A percentile compares a stretch with the other conserved stretches of the same genome.
Conservation (phyloP, 2,797 vertebrate genomes). For the Halcyon leucocephala region DNA sequence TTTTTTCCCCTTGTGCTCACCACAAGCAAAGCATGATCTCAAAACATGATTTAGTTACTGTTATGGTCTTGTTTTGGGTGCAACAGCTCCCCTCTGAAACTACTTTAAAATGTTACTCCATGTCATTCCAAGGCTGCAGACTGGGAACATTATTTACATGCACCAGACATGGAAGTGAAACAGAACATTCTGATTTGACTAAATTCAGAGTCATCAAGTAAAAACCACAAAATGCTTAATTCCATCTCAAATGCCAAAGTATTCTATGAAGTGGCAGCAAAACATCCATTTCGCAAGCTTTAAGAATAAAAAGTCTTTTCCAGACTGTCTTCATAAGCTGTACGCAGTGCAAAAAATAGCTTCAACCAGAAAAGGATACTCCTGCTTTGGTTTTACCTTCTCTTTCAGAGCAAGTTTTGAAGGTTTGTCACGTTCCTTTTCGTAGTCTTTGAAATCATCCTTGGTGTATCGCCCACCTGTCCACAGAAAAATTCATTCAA, state of each 20-base stretch:
- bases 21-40: not conserved
- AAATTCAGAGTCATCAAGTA: not conserved
- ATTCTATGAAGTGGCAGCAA: not conserved
- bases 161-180: not conserved
- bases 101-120: not conserved
- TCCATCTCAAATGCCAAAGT: not conserved
- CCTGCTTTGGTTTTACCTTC: constrained; percentile 89
- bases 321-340: not conserved
- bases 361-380: constrained; percentile 87
- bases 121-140: not conserved
- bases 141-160: not conserved
- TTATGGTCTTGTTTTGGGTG: not conserved
- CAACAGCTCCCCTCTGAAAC: not conserved
- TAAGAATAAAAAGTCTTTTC: not conserved
- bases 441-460: constrained; percentile 95
- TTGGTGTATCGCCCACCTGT: constrained; percentile 94
- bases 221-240: not conserved
- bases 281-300: not conserved
- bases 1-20: not conserved
- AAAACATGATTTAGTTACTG: not conserved
- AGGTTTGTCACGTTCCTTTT: constrained; percentile 86
- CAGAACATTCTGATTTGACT: not conserved
- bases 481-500: not conserved
- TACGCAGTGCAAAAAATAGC: not conserved
- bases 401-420: constrained; percentile 92